A percentile compares a stretch with the other conserved stretches of the same genome.
These are phyloP conservation scores for Apomyelois bistriatella DNA, from an alignment of 2,888 invertebrate species.

Conservation along the genomic window DNA sequence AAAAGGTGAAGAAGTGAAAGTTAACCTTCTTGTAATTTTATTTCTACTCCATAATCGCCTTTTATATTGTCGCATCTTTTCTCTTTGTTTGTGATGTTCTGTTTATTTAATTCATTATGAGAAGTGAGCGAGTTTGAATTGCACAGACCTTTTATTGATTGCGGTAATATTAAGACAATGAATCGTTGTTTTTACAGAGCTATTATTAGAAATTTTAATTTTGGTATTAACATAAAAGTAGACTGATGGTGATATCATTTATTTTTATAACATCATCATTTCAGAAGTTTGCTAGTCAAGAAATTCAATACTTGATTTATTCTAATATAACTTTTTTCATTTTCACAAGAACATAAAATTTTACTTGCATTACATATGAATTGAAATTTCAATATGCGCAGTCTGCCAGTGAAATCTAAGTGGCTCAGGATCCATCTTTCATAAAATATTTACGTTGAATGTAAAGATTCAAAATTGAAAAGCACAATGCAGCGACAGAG, in stretches of 20 bases:
- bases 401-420: not conserved
- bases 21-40: not conserved
- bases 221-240: too few relatives aligned
- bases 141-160: not conserved
- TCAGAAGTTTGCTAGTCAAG: too few relatives aligned
- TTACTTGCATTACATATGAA: slow-evolving; percentile 2
- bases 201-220: too few relatives aligned
- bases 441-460: slow-evolving; percentile 9
- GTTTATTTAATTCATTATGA: not conserved
- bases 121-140: not conserved
- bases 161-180: not conserved
- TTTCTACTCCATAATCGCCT: not conserved
- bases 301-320: too few relatives aligned
- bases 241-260: too few relatives aligned
- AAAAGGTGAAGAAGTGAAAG: too few relatives aligned
- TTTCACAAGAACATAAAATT: not conserved
- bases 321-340: not conserved
- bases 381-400: slow-evolving; percentile 2
- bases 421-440: slow-evolving; percentile 6
- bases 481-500: slow-evolving; percentile 22
- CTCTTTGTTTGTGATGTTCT: not conserved
- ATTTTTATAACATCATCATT: too few relatives aligned
- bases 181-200: too few relatives aligned
- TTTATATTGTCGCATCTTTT: not conserved
- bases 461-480: slow-evolving; percentile 22